A percentile compares a stretch with the other conserved stretches of the same genome.
Conservation (phyloP, 2,797 vertebrate species). For the Hafferia zeledoni region DNA sequence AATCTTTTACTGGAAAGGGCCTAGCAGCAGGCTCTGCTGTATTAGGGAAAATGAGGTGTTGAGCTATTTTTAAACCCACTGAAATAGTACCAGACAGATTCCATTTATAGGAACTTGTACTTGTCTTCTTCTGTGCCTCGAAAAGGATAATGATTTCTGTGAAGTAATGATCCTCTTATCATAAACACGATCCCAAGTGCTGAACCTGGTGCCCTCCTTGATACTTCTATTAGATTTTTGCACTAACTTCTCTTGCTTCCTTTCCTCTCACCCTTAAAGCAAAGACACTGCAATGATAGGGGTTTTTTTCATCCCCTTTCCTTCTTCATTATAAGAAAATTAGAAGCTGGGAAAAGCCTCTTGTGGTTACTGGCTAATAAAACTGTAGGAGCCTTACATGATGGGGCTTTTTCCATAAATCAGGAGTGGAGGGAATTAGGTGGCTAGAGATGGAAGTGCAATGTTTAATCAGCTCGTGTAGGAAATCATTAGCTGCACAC, state of each 20-base stretch:
- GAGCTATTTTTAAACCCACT: conserved; percentile 68
- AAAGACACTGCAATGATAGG: not conserved
- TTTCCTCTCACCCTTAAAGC: not conserved
- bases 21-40: not conserved
- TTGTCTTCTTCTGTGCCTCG: conserved; percentile 46
- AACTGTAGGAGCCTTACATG: conserved; percentile 47
- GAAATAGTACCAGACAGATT: conserved; percentile 64
- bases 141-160: conserved; percentile 64
- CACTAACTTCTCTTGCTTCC: not conserved
- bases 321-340: conserved; percentile 62
- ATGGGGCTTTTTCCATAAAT: conserved; percentile 69
- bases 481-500: conserved; percentile 78
- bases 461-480: conserved; percentile 79
- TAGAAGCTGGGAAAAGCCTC: conserved; percentile 51
- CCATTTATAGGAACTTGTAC: conserved; percentile 66
- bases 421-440: conserved; percentile 70
- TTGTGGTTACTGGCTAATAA: conserved; percentile 67
- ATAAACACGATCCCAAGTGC: conserved; percentile 23
- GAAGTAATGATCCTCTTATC: conserved; percentile 56
- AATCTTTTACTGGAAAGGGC: conserved; percentile 20
- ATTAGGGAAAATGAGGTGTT: conserved; percentile 51
- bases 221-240: conserved; percentile 14
- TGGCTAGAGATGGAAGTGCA: conserved; percentile 72
- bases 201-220: conserved; percentile 14
- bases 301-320: not conserved